Percentiles rank a stretch among this genome's conserved stretches.
Conservation (phyloP, 2,113 vertebrate genomes). For the Misgurnus anguillicaudatus region DNA sequence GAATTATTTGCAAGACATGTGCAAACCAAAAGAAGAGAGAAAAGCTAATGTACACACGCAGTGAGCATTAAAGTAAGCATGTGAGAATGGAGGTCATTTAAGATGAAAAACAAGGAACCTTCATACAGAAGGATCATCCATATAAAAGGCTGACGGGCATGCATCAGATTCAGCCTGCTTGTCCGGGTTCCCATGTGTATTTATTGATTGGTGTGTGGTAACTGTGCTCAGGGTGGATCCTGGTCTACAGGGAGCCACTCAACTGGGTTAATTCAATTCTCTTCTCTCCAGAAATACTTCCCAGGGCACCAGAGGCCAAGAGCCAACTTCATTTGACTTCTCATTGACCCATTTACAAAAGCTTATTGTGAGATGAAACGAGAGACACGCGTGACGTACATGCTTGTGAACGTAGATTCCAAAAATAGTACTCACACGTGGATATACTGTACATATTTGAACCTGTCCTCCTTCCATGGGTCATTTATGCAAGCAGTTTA, state of each 20-base stretch:
- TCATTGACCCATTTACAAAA: slow-evolving; percentile 73
- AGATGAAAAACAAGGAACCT: neutral
- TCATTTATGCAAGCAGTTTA: too few relatives aligned
- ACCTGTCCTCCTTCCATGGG: too few relatives aligned
- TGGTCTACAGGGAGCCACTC: slow-evolving; percentile 68
- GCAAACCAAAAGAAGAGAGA: neutral
- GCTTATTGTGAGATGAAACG: slow-evolving; percentile 64
- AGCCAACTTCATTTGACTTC: slow-evolving; percentile 77
- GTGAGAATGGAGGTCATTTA: neutral
- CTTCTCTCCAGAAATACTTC: slow-evolving; percentile 74
- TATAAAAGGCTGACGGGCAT: neutral
- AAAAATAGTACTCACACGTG: slow-evolving; percentile 4
- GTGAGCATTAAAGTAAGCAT: neutral
- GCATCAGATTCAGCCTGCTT: neutral
- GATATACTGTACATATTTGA: neutral
- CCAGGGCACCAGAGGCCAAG: slow-evolving; percentile 72
- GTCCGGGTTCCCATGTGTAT: slow-evolving; percentile 55
- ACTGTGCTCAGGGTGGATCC: slow-evolving; percentile 65
- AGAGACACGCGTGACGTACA: slow-evolving; percentile 33
- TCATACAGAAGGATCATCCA: neutral
- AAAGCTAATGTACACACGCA: neutral
- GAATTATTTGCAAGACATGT: neutral
- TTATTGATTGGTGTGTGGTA: slow-evolving; percentile 51
- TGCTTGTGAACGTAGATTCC: neutral
- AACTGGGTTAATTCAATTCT: slow-evolving; percentile 78